phyloP scores from a whole-genome alignment of 2,797 vertebrate species.

The Picus viridis region DNA sequence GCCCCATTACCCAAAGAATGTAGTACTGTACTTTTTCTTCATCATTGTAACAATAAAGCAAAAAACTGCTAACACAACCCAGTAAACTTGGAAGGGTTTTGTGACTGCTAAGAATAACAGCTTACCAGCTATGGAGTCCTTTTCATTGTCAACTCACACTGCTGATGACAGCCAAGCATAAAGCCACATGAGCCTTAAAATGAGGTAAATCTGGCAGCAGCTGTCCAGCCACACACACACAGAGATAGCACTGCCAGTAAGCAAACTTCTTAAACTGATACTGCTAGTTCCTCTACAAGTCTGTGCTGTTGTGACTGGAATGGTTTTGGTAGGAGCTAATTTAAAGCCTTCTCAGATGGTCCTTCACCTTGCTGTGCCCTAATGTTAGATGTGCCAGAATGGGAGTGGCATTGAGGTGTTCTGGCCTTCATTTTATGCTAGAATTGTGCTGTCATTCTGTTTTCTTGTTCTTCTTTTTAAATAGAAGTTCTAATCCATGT shows the following conservation, averaged over 20 bases:
- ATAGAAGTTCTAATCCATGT: neutral
- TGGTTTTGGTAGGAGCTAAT: neutral
- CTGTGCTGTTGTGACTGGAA: neutral
- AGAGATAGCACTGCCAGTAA: neutral
- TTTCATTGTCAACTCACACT: neutral
- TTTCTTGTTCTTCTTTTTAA: neutral
- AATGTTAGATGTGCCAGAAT: accelerated
- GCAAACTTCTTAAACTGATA: neutral
- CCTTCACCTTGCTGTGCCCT: neutral
- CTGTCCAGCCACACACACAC: neutral
- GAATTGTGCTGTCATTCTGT: neutral
- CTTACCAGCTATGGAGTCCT: neutral
- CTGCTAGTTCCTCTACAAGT: neutral
- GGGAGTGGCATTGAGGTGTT: neutral
- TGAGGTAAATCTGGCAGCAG: neutral
- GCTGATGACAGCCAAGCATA: neutral
- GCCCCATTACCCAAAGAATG: neutral
- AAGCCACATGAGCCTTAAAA: neutral
- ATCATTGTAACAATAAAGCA: neutral
- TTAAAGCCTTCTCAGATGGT: neutral
- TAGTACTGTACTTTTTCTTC: neutral
- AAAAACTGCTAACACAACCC: neutral
- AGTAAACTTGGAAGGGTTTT: neutral
- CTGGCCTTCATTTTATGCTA: neutral
- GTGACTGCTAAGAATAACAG: neutral